These are phyloP conservation scores for Drepana arcuata DNA, from an alignment of 1,140 invertebrate genomes.

Conservation along the genomic window DNA sequence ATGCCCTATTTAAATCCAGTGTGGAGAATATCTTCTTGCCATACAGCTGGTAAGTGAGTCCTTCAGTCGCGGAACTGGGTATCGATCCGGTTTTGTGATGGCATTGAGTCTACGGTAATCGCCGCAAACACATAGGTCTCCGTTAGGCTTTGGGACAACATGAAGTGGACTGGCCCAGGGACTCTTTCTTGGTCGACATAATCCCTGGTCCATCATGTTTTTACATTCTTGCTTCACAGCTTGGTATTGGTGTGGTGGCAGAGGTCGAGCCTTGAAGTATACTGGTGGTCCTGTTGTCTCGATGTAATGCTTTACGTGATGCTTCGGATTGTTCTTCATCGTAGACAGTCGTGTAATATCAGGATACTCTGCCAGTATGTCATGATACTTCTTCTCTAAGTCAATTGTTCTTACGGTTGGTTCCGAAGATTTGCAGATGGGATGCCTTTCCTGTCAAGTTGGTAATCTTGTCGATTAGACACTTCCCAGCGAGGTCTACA, in stretches of 20 bases:
- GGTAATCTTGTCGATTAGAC: not conserved
- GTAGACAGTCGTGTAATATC: slow-evolving; percentile 12
- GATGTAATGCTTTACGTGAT: slow-evolving; percentile 16
- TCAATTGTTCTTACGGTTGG: slow-evolving; percentile 15
- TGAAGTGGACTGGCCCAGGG: slow-evolving; percentile 12
- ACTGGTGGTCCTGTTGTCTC: slow-evolving; percentile 16
- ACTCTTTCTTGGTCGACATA: slow-evolving; percentile 14
- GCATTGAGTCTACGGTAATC: slow-evolving; percentile 12
- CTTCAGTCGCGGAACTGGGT: slow-evolving; percentile 12
- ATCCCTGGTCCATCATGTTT: slow-evolving; percentile 18
- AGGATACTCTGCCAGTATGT: slow-evolving; percentile 21
- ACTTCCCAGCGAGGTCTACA: not conserved
- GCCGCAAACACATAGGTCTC: slow-evolving; percentile 11
- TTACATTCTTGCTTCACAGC: slow-evolving; percentile 12
- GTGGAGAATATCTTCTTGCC: slow-evolving; percentile 9
- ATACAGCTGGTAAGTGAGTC: slow-evolving; percentile 9
- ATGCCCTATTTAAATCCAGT: slow-evolving; percentile 6
- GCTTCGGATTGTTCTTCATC: slow-evolving; percentile 13
- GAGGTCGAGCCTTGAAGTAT: slow-evolving; percentile 12
- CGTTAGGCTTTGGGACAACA: slow-evolving; percentile 11
- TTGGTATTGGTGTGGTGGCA: slow-evolving; percentile 17
- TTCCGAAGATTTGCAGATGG: not conserved
- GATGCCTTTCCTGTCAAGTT: not conserved
- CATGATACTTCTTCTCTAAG: slow-evolving; percentile 15
- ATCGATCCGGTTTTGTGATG: slow-evolving; percentile 9